Evolutionary conservation across 2,888 invertebrate genomes (phyloP), one percentile per base, ranked within the genome.

Genomic region (Drosophila suboccidentalis): DNA sequence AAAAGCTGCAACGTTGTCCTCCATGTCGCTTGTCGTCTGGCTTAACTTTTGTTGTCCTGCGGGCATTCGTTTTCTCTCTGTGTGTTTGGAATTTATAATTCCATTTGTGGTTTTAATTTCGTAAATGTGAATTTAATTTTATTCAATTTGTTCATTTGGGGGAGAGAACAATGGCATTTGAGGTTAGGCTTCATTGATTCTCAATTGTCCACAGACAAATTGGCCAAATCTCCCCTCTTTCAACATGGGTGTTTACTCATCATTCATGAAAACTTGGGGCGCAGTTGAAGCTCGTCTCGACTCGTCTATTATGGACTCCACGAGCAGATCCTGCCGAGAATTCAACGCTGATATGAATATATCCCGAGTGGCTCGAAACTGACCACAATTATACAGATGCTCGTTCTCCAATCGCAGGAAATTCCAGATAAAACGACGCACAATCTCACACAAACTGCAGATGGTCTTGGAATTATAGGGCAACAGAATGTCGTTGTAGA

Each of bases 351-450:
- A 50, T 50, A 50, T 34, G n/a, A 4, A 54, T 34, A 99, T 99
- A 92, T 99, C 99, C 2, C 99, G 93, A 0, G 99, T 98, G 0
- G 99, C 99, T 84, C 99, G 94, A 94, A 99, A 99, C 93, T 97
- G 96, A 91, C 99, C 99, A 93, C 98, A 98, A 93, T 99, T 99
- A 93, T 98, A 99, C 50, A 99, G 93, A 92, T 99, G 99, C 91
- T 99, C 99, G 93, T 99, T 99, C 93, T 99, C 99, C 87, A 99
- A 93, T 0, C 99, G 98, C 94, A 99, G 98, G 93, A 97, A 99
- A 93, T 99, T 99, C 99, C 99, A 99, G 39, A 99, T 95, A 93
- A 98, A 99, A 61, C 99, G 95, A 91, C 97, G 68, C 90, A 97
- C 95, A 0, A 98, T 97, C 94, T 98, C 97, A 0, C 97, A 93